A percentile compares a stretch with the other conserved stretches of the same genome.
phyloP scores from a whole-genome alignment of 2,888 invertebrate species.

The Zaprionus lineosus region DNA sequence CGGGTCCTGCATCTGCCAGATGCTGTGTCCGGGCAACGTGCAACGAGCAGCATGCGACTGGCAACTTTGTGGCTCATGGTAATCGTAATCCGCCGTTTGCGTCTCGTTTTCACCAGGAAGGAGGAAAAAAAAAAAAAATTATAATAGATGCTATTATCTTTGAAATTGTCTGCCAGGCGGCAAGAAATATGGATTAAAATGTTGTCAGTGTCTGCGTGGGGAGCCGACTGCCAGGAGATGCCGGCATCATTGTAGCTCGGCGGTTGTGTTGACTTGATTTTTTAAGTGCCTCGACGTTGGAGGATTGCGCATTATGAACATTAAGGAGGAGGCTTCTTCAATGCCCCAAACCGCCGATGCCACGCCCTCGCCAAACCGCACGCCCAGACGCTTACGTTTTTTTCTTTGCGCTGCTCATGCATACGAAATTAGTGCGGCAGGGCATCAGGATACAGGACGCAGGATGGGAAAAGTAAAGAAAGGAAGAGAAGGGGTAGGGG shows the following conservation, averaged over 20 bases:
- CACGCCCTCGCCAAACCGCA: not conserved
- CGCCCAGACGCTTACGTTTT: slow-evolving; percentile 29
- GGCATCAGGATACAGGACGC: too few relatives aligned
- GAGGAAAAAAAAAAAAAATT: slow-evolving; percentile 38
- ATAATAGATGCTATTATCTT: slow-evolving; percentile 72
- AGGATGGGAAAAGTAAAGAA: too few relatives aligned
- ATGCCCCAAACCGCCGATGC: too few relatives aligned
- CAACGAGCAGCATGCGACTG: too few relatives aligned
- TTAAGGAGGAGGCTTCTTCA: slow-evolving; percentile 58
- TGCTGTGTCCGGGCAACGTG: slow-evolving; percentile 36
- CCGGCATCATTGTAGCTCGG: slow-evolving; percentile 27
- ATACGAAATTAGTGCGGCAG: slow-evolving; percentile 73
- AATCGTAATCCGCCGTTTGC: slow-evolving; percentile 59
- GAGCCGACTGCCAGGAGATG: too few relatives aligned
- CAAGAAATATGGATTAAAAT: slow-evolving; percentile 80
- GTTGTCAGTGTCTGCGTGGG: slow-evolving; percentile 54
- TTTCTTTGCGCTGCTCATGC: slow-evolving; percentile 68
- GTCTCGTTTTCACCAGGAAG: slow-evolving; percentile 34
- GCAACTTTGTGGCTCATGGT: slow-evolving; percentile 57
- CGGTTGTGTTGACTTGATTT: slow-evolving; percentile 66
- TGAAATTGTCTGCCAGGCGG: slow-evolving; percentile 81
- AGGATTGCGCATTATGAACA: slow-evolving; percentile 60
- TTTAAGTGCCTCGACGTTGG: slow-evolving; percentile 60
- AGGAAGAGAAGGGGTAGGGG: too few relatives aligned
- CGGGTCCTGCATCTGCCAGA: slow-evolving; percentile 40